These are phyloP conservation scores for Chrysopa pallens DNA, from an alignment of 1,140 invertebrate species.

Conservation along the genomic window DNA sequence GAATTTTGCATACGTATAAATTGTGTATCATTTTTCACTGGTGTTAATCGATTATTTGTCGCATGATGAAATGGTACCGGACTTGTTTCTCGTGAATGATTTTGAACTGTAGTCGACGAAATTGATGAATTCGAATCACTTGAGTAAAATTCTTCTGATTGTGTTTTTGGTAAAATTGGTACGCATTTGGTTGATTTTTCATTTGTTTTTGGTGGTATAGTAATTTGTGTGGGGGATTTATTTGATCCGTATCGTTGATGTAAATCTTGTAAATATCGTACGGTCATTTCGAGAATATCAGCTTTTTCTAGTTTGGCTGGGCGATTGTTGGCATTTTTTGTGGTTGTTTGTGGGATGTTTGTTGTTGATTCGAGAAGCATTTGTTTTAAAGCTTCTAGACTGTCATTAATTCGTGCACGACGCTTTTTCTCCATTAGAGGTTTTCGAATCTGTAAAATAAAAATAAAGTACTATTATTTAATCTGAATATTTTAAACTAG, in stretches of 20 bases:
- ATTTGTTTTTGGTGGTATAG: not conserved
- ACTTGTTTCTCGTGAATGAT: too few species aligned
- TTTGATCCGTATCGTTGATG: slow-evolving; percentile 7
- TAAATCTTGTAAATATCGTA: slow-evolving; percentile 31
- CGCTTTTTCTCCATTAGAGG: slow-evolving; percentile 52
- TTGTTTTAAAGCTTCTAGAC: slow-evolving; percentile 39
- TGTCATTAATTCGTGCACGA: slow-evolving; percentile 45
- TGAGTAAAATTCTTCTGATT: too few species aligned
- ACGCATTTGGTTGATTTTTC: not conserved
- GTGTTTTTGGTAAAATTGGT: not conserved
- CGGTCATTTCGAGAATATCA: slow-evolving; percentile 47
- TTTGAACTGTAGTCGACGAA: too few species aligned
- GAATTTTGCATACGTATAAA: too few species aligned
- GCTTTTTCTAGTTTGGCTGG: slow-evolving; percentile 45
- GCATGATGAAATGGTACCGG: too few species aligned
- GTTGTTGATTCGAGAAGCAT: slow-evolving; percentile 34
- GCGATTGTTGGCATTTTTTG: slow-evolving; percentile 14
- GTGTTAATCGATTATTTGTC: too few species aligned
- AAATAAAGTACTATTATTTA: too few species aligned
- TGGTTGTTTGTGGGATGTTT: slow-evolving; percentile 4
- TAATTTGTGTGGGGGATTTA: not conserved
- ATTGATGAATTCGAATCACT: too few species aligned
- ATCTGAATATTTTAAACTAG: too few species aligned
- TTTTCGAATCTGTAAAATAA: slow-evolving; percentile 34
- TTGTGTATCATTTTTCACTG: too few species aligned